Evolutionary conservation across 2,888 invertebrate genomes (phyloP).

Genomic region (Aspidiotus destructor): DNA sequence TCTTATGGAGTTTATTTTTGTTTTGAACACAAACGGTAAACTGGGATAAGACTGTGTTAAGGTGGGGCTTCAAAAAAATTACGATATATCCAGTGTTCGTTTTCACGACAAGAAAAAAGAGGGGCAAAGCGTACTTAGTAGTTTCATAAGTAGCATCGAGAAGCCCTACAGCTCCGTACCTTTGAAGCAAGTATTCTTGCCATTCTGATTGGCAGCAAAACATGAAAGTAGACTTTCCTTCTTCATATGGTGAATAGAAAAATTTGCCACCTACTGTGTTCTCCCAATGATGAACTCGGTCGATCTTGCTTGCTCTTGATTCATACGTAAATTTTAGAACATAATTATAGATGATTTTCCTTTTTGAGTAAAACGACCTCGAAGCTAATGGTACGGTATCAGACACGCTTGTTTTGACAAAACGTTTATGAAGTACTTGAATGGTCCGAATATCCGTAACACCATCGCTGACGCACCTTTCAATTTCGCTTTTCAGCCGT

Average conservation of each 20-base stretch:
- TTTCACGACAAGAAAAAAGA: background rate
- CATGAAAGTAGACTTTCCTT: background rate
- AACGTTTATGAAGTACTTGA: background rate
- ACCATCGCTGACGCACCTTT: background rate
- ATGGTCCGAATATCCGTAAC: background rate
- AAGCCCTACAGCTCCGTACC: background rate
- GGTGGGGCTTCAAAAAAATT: no score
- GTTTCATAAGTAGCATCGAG: conserved; percentile 13
- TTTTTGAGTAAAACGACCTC: background rate
- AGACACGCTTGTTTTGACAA: background rate
- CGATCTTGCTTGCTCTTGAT: background rate
- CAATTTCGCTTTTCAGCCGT: background rate
- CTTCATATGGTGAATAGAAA: background rate
- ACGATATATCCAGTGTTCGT: conserved; percentile 1
- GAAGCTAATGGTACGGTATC: background rate
- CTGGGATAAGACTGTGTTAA: no score
- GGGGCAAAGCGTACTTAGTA: conserved; percentile 5
- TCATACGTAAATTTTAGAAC: background rate
- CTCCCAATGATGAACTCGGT: background rate
- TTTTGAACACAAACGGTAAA: no score
- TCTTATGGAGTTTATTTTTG: no score
- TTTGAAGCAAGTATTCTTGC: background rate
- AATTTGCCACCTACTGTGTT: background rate
- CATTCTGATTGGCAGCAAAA: background rate
- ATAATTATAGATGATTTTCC: background rate